Conservation (phyloP, 1,140 invertebrate genomes). For the Ptiloglossa arizonensis region DNA sequence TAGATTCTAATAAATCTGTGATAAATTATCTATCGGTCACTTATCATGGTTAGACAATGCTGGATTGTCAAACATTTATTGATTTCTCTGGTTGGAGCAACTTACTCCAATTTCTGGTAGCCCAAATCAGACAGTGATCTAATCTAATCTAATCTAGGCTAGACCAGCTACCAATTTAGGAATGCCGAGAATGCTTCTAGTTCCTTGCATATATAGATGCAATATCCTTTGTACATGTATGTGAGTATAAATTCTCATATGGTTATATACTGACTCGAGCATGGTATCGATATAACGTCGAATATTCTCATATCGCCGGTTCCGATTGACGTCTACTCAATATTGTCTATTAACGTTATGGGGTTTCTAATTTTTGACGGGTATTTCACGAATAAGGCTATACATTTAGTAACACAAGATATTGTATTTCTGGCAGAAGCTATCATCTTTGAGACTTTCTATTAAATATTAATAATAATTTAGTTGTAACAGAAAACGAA, state of each 20-base stretch:
- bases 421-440: too few relatives aligned
- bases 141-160: conserved; percentile 54
- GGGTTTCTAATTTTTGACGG: background rate
- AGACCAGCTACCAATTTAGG: conserved; percentile 56
- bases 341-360: background rate
- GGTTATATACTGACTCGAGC: conserved; percentile 4
- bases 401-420: too few relatives aligned
- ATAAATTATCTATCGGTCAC: too few relatives aligned
- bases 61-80: conserved; percentile 23
- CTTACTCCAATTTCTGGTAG: conserved; percentile 44
- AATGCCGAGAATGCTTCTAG: conserved; percentile 56
- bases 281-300: background rate
- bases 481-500: too few relatives aligned
- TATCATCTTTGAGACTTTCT: too few relatives aligned
- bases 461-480: too few relatives aligned
- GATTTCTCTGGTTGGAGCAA: conserved; percentile 7
- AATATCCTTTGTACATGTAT: conserved; percentile 18
- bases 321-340: background rate
- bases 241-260: conserved; percentile 20
- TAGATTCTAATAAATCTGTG: too few relatives aligned
- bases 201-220: conserved; percentile 7
- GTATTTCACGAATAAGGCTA: background rate
- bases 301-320: background rate
- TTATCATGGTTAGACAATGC: background rate
- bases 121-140: conserved; percentile 17